These are phyloP conservation scores for Chymomyza procnemis DNA, from an alignment of 2,888 invertebrate species.

Conservation along the genomic window DNA sequence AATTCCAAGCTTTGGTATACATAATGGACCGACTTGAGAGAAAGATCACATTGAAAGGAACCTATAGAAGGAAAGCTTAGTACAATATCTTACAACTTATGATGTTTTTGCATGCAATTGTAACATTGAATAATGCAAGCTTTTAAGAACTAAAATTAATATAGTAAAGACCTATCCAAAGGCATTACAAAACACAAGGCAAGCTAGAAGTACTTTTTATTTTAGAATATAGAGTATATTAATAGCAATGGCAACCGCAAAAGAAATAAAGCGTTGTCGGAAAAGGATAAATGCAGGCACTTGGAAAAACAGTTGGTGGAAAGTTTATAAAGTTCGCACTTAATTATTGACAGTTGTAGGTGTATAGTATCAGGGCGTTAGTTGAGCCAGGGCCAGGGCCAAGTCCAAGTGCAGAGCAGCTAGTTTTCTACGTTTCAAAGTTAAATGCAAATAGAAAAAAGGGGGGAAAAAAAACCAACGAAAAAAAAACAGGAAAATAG, in stretches of 20 bases:
- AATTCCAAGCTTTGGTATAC: too few relatives aligned
- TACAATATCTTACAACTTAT: too few relatives aligned
- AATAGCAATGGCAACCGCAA: not conserved
- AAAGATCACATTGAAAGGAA: too few relatives aligned
- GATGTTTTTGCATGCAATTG: too few relatives aligned
- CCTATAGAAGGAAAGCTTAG: too few relatives aligned
- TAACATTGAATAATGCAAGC: too few relatives aligned
- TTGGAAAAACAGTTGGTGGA: constrained; percentile 6
- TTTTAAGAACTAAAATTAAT: too few relatives aligned
- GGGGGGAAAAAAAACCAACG: too few relatives aligned
- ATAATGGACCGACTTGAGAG: too few relatives aligned
- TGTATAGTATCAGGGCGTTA: not conserved
- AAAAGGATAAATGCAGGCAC: constrained; percentile 26
- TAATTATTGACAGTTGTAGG: constrained; percentile 46
- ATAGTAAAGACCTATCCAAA: too few relatives aligned
- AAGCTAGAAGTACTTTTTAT: not conserved
- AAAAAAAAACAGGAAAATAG: not conserved
- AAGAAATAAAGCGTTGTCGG: not conserved
- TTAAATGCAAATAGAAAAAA: constrained; percentile 1
- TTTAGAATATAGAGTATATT: not conserved
- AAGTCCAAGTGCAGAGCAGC: not conserved
- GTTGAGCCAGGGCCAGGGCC: not conserved
- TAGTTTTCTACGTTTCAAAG: not conserved
- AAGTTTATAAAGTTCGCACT: constrained; percentile 45
- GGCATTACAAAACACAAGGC: not conserved